Evolutionary conservation across 1,140 invertebrate genomes (phyloP).

Genomic region (Dufourea novaeangliae): DNA sequence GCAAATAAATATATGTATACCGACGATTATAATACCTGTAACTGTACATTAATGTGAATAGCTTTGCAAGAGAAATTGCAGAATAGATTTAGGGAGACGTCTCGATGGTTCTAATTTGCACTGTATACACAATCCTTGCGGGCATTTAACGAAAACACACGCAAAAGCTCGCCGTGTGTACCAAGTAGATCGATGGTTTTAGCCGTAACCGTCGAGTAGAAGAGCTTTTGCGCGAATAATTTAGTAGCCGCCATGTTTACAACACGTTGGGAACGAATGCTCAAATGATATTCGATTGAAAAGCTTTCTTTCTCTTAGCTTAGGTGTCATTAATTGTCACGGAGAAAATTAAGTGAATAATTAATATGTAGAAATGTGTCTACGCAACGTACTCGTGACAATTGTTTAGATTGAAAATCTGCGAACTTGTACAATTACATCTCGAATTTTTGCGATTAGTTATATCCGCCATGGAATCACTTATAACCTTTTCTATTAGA

Average conservation of each 20-base stretch:
- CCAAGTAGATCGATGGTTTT: constrained; percentile 31
- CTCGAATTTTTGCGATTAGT: not conserved
- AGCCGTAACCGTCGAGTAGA: constrained; percentile 18
- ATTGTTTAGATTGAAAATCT: constrained; percentile 2
- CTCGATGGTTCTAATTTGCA: constrained; percentile 59
- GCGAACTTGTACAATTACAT: not conserved
- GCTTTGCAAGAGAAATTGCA: constrained; percentile 3
- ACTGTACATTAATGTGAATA: constrained; percentile 70
- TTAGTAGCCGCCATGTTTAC: constrained; percentile 25
- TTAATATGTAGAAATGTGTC: not conserved
- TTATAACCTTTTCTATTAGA: constrained; percentile 1
- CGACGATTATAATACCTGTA: constrained; percentile 53
- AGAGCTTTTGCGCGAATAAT: constrained; percentile 38
- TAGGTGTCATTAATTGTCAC: not conserved
- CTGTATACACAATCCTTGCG: not conserved
- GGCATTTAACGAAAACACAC: not conserved
- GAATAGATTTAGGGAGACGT: constrained; percentile 39
- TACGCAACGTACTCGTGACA: not conserved
- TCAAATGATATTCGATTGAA: constrained; percentile 18
- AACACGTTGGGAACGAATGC: not conserved
- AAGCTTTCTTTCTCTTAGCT: not conserved
- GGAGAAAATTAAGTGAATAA: not conserved
- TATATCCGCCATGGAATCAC: not conserved
- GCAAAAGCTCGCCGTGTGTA: constrained; percentile 27
- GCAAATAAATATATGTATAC: constrained; percentile 54